phyloP scores from a whole-genome alignment of 2,113 vertebrate species.

The Bufo gargarizans region DNA sequence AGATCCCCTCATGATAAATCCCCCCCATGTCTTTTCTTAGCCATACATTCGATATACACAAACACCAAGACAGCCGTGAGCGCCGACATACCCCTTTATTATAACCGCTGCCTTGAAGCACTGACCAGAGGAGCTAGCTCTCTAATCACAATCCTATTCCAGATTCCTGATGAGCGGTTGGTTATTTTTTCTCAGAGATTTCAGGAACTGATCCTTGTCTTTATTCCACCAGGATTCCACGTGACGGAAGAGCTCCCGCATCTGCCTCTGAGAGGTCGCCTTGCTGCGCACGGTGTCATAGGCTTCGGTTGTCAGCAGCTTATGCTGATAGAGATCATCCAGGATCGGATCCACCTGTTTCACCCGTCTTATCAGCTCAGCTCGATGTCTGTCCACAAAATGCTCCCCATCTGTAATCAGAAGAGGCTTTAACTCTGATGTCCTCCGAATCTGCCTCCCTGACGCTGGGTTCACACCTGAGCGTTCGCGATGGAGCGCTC shows the following conservation, averaged over 20 bases:
- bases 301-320: neutral
- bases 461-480: no score
- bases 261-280: neutral
- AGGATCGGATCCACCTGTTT: neutral
- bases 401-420: neutral
- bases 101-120: neutral
- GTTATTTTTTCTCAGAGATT: neutral
- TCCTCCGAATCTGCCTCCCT: no score
- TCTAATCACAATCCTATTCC: neutral
- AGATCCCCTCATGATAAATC: no score
- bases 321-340: neutral
- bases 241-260: slow-evolving; percentile 1
- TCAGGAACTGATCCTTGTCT: neutral
- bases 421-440: neutral
- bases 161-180: neutral
- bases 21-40: no score
- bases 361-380: neutral
- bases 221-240: neutral
- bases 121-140: neutral
- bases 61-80: no score
- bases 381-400: neutral
- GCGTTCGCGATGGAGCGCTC: no score
- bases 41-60: no score
- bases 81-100: no score
- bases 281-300: neutral